A percentile compares a stretch with the other conserved stretches of the same genome.
These are phyloP conservation scores for Trichonephila inaurata DNA, from an alignment of 1,140 invertebrate species.

Conservation along the genomic window DNA sequence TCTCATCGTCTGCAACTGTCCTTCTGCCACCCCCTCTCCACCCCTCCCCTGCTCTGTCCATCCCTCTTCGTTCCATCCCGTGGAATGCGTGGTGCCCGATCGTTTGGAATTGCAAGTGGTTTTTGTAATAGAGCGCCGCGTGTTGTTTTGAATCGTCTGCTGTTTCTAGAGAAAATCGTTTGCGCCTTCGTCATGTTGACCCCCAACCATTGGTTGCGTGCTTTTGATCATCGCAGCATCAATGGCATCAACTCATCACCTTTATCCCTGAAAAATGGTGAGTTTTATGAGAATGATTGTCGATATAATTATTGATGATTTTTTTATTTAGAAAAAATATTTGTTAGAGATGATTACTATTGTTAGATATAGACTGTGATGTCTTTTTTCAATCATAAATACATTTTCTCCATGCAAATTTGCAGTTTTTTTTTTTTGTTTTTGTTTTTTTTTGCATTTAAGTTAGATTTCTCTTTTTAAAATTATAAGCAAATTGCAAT, in stretches of 20 bases:
- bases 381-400: too few species aligned
- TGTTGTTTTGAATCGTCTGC: slow-evolving; percentile 40
- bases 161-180: neutral
- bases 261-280: slow-evolving; percentile 8
- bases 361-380: too few species aligned
- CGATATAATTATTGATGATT: neutral
- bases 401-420: too few species aligned
- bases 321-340: neutral
- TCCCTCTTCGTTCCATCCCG: slow-evolving; percentile 19
- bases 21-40: neutral
- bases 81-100: slow-evolving; percentile 11
- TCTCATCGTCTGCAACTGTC: slow-evolving; percentile 38
- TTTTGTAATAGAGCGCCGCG: slow-evolving; percentile 27
- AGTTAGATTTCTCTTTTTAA: too few species aligned
- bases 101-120: slow-evolving; percentile 29
- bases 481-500: too few species aligned
- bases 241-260: neutral
- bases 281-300: neutral
- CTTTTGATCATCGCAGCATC: neutral
- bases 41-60: neutral
- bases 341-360: neutral
- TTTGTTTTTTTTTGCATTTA: too few species aligned
- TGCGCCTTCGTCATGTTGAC: slow-evolving; percentile 28
- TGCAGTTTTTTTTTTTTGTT: too few species aligned
- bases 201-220: slow-evolving; percentile 9